phyloP scores from a whole-genome alignment of 2,888 invertebrate genomes.

The Rapana venosa region DNA sequence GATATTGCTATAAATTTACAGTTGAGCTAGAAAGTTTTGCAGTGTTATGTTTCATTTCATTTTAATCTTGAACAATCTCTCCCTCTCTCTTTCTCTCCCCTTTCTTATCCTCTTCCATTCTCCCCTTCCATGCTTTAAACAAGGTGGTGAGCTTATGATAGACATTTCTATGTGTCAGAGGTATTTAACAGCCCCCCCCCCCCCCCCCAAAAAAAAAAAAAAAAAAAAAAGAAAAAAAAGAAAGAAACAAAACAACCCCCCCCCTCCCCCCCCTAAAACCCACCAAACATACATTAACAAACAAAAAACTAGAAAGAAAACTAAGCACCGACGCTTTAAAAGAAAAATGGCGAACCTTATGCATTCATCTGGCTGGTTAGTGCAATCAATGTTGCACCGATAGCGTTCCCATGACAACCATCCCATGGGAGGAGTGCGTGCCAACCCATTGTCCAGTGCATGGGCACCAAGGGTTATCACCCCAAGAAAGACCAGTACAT shows the following conservation, averaged over 20 bases:
- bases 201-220: no score
- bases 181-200: no score
- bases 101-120: no score
- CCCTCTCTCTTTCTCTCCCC: not conserved
- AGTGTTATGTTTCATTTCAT: not conserved
- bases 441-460: conserved; percentile 74
- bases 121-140: no score
- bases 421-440: conserved; percentile 76
- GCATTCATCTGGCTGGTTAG: conserved; percentile 72
- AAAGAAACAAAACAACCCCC: no score
- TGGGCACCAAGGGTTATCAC: conserved; percentile 9
- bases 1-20: no score
- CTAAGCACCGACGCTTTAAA: not conserved
- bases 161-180: no score
- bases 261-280: no score
- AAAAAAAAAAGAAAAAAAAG: no score
- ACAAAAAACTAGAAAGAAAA: not conserved
- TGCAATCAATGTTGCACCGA: conserved; percentile 73
- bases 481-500: not conserved
- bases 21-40: no score
- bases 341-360: conserved; percentile 65
- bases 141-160: no score
- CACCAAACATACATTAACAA: not conserved
- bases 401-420: conserved; percentile 77
- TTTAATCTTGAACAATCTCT: not conserved